Conservation (phyloP, 2,797 vertebrate genomes). For the Parotocinclus haroldoi region DNA sequence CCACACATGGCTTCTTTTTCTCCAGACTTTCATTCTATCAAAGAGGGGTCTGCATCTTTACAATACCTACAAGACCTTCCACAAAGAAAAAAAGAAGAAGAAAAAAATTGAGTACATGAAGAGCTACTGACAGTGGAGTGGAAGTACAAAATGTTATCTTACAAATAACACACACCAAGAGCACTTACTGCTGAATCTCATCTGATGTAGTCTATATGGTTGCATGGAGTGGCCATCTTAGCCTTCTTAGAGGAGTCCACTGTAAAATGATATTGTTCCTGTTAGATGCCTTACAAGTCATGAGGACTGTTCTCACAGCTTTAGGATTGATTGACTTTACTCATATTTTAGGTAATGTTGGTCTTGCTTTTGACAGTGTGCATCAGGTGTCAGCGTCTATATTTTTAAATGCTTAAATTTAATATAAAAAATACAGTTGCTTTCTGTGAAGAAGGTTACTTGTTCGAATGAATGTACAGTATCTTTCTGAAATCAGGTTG, state of each 20-base stretch:
- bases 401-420: no score
- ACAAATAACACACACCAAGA: conserved; percentile 23
- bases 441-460: neutral
- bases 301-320: no score
- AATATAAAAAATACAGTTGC: no score
- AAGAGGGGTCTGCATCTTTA: conserved; percentile 1
- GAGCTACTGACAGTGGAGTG: conserved; percentile 3
- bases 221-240: conserved; percentile 1
- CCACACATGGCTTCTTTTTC: neutral
- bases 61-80: neutral
- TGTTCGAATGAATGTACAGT: no score
- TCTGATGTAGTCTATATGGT: conserved; percentile 4
- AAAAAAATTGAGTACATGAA: neutral
- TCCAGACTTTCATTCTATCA: conserved; percentile 5
- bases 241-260: neutral
- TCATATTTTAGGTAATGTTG: neutral
- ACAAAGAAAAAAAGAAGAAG: no score
- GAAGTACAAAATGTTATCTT: conserved; percentile 16
- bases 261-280: neutral
- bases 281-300: neutral
- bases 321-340: no score
- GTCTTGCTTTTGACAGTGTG: neutral
- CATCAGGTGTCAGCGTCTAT: neutral
- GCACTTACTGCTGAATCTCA: conserved; percentile 22
- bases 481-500: no score